Percentiles rank a stretch among this genome's conserved stretches.
These are phyloP conservation scores for Cotesia chilonis DNA, from an alignment of 1,140 invertebrate species.

Conservation along the genomic window DNA sequence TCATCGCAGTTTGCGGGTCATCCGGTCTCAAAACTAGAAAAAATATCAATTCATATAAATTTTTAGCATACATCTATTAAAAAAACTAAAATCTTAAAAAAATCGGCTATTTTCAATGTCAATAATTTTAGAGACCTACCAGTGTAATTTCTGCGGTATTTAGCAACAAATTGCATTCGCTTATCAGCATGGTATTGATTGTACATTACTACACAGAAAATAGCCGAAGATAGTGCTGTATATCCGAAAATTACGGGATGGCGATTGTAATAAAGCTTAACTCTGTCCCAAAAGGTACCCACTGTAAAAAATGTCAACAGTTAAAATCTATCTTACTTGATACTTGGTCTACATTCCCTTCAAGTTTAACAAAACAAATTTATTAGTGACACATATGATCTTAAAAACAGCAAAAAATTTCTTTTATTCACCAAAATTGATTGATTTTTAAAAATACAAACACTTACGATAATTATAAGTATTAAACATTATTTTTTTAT, in stretches of 20 bases:
- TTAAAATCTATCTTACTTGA: neutral
- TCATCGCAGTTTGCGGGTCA: constrained; percentile 14
- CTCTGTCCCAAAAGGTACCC: too few relatives aligned
- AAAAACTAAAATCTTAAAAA: too few relatives aligned
- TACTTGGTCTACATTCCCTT: neutral
- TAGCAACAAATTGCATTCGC: neutral
- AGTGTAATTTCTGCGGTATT: neutral
- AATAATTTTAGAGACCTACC: neutral
- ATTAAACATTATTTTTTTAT: too few relatives aligned
- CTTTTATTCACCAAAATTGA: too few relatives aligned
- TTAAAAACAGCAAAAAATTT: too few relatives aligned
- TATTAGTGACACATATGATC: too few relatives aligned
- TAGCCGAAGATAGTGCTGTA: too few relatives aligned
- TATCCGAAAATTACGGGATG: neutral
- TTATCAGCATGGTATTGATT: neutral
- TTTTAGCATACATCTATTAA: neutral
- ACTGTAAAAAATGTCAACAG: neutral
- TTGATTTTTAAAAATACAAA: too few relatives aligned
- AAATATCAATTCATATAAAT: neutral
- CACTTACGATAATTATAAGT: too few relatives aligned
- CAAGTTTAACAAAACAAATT: too few relatives aligned
- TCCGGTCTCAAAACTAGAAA: constrained; percentile 29
- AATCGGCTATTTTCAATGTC: too few relatives aligned
- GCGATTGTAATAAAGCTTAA: constrained; percentile 1
- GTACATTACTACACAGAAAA: neutral